Percentiles rank a stretch among this genome's conserved stretches.
phyloP scores from a whole-genome alignment of 2,888 invertebrate genomes.

The Cyclophora punctaria region DNA sequence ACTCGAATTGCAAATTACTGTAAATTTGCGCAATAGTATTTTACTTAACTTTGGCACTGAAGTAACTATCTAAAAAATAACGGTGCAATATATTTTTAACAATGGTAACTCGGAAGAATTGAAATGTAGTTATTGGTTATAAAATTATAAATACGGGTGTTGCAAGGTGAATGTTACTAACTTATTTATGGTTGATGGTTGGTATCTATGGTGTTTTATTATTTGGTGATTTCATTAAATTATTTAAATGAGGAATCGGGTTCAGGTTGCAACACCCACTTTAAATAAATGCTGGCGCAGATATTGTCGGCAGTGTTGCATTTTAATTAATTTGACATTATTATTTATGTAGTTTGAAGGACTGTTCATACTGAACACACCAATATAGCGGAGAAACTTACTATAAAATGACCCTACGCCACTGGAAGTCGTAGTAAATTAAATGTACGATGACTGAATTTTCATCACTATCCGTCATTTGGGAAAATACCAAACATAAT shows the following conservation, averaged over 20 bases:
- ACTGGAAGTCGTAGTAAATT: no score
- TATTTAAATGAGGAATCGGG: constrained; percentile 31
- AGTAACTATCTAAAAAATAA: constrained; percentile 38
- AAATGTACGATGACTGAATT: no score
- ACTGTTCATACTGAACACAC: no score
- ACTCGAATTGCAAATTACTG: constrained; percentile 15
- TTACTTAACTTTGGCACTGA: constrained; percentile 39
- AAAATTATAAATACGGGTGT: constrained; percentile 35
- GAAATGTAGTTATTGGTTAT: constrained; percentile 9
- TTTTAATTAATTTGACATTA: no score
- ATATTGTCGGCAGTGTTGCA: no score
- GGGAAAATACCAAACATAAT: no score
- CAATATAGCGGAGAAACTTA: no score
- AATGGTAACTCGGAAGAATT: constrained; percentile 34
- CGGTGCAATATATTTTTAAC: constrained; percentile 58
- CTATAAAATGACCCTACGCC: no score
- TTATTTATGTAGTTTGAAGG: no score
- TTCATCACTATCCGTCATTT: no score
- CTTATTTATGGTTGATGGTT: constrained; percentile 29
- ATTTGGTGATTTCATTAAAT: constrained; percentile 29
- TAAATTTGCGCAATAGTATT: constrained; percentile 39
- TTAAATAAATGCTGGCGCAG: constrained; percentile 5
- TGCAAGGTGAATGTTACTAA: constrained; percentile 53
- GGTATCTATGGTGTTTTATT: constrained; percentile 28
- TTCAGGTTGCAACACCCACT: constrained; percentile 54